A percentile compares a stretch with the other conserved stretches of the same genome.
Evolutionary conservation across 1,140 invertebrate species (phyloP).

Genomic region (Radopholus similis): DNA sequence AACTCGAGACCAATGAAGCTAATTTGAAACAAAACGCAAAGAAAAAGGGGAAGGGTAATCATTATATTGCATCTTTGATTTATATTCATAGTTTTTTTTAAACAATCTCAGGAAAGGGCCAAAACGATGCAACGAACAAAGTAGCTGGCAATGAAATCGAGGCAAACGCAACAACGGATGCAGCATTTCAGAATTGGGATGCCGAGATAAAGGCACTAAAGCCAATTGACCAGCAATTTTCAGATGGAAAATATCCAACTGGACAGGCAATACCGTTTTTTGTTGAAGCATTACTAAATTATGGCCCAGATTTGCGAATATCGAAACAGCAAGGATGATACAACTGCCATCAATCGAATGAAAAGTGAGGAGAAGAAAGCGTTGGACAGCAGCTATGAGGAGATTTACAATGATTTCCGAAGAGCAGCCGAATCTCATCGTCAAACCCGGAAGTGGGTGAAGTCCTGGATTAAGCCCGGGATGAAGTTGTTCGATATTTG

Average conservation of each 20-base stretch:
- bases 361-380: slow-evolving; percentile 82
- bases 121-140: not conserved
- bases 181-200: slow-evolving; percentile 1
- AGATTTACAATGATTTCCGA: slow-evolving; percentile 87
- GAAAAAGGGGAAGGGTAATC: slow-evolving; percentile 34
- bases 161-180: slow-evolving; percentile 12
- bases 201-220: slow-evolving; percentile 39
- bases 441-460: slow-evolving; percentile 83
- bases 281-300: not conserved
- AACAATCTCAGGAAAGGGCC: not conserved
- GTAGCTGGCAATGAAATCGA: slow-evolving; percentile 1
- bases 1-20: slow-evolving; percentile 33
- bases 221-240: slow-evolving; percentile 49
- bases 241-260: slow-evolving; percentile 37
- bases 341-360: slow-evolving; percentile 51
- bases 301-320: slow-evolving; percentile 43
- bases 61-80: slow-evolving; percentile 8
- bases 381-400: slow-evolving; percentile 65
- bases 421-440: slow-evolving; percentile 94
- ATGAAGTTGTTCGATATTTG: slow-evolving; percentile 99
- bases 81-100: slow-evolving; percentile 20
- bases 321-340: slow-evolving; percentile 40
- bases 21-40: slow-evolving; percentile 30
- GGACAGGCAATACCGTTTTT: slow-evolving; percentile 20
- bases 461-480: slow-evolving; percentile 86